Percentiles rank a stretch among this genome's conserved stretches.
phyloP scores from a whole-genome alignment of 2,113 vertebrate species.

The Cettia cetti region DNA sequence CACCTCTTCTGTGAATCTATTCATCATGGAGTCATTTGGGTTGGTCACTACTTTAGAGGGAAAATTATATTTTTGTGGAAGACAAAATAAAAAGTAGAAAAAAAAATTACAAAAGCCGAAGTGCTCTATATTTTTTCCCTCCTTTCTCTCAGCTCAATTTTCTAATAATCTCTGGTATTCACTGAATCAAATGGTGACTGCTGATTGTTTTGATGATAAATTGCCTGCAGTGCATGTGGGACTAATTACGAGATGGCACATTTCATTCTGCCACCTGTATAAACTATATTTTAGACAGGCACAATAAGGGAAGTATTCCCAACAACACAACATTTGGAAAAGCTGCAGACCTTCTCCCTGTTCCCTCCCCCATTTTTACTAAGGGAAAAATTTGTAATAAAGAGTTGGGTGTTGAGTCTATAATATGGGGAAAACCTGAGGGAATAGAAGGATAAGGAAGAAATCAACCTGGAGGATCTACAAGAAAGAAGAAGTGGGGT shows the following conservation, averaged over 20 bases:
- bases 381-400: neutral
- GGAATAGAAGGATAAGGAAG: constrained; percentile 12
- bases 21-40: constrained; percentile 53
- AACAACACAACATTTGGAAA: constrained; percentile 35
- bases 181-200: constrained; percentile 47
- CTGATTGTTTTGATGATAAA: constrained; percentile 77
- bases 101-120: neutral
- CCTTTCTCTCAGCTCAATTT: neutral
- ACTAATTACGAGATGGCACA: constrained; percentile 75
- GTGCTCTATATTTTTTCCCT: neutral
- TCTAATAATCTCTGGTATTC: constrained; percentile 53
- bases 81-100: neutral
- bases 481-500: constrained; percentile 8
- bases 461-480: constrained; percentile 49
- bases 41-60: neutral
- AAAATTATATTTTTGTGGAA: neutral
- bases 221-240: constrained; percentile 69
- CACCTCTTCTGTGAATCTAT: neutral
- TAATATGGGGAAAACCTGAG: constrained; percentile 20
- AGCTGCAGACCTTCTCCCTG: neutral
- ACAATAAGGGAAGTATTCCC: constrained; percentile 41
- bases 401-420: neutral
- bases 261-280: constrained; percentile 74
- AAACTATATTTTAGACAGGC: constrained; percentile 60
- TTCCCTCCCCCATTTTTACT: constrained; percentile 7